Base-by-base conservation (phyloP, 2,113 vertebrate genomes). In the Corythornis vintsioides region DNA sequence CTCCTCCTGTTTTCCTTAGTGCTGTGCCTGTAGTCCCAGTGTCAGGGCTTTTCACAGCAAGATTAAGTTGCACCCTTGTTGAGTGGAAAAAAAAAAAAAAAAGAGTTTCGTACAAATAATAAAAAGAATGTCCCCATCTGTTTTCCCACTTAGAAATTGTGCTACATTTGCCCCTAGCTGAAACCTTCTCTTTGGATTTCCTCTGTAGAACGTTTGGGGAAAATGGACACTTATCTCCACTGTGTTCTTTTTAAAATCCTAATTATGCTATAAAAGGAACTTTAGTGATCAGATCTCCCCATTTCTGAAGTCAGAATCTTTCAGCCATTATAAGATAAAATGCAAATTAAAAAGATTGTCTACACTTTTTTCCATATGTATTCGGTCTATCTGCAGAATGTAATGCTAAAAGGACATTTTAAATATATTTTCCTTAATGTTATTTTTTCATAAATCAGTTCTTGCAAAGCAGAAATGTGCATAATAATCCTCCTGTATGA, bases 391-490 rank as follows among this genome's bases (percentile, higher is more conserved):
- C 56, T 66, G 20, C n/a, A 86, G 21, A 48, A 64, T 25, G 11
- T 13, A 70, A 63, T 31, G 52, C 9, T 74, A 47, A 82, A 61
- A 90, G 10, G 21, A 61, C 40, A 55, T 20, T 77, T 71, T 10
- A 33, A 74, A 42, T 75, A 10, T 76, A 20, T 87, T 61, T 69
- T 38, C 4, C 29, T 79, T 26, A 21, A 10, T 0, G 2, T 3
- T 47, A 8, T 61, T 79, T 75, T 72, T 77, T 91, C 43, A 89
- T 21, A 92, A 92, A 91, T 94, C 65, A 75, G 43, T 84, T 69
- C 66, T 76, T 33, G 35, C 59, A 78, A 18, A 83, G 21, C 72
- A 53, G 11, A 83, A 94, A 86, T 53, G 26, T 79, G 67, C 43
- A 55, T n/a, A 88, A 90, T 64, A 50, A 88, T 71, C 77, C 65